phyloP scores from a whole-genome alignment of 37 sponge, comb jelly and placozoan species.

The Bolinopsis microptera region DNA sequence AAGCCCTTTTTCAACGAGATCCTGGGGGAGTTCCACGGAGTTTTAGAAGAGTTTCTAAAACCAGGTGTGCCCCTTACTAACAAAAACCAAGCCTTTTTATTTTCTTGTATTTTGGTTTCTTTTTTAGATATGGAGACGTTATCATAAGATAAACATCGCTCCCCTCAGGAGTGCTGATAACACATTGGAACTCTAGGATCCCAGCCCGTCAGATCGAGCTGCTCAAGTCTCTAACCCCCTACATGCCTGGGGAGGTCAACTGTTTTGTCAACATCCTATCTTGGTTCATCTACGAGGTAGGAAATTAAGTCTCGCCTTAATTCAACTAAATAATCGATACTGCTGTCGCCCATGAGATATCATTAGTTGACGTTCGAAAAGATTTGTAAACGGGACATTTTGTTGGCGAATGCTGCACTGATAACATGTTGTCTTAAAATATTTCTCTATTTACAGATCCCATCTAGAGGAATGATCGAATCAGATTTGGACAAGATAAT shows the following conservation, averaged over 20 bases:
- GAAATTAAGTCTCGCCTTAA: too few relatives aligned
- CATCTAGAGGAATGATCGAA: slow-evolving; percentile 34
- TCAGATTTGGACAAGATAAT: slow-evolving; percentile 28
- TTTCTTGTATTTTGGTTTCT: too few relatives aligned
- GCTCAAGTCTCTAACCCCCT: slow-evolving; percentile 48
- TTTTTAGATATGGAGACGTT: too few relatives aligned
- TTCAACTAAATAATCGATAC: too few relatives aligned
- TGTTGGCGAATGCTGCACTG: too few relatives aligned
- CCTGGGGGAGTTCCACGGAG: slow-evolving; percentile 49
- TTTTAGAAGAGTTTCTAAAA: slow-evolving; percentile 52
- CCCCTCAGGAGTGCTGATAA: slow-evolving; percentile 21
- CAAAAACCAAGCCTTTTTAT: not conserved
- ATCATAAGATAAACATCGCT: too few relatives aligned
- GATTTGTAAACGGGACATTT: too few relatives aligned
- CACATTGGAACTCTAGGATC: slow-evolving; percentile 54
- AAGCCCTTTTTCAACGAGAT: slow-evolving; percentile 55
- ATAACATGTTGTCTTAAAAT: too few relatives aligned
- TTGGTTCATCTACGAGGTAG: slow-evolving; percentile 53
- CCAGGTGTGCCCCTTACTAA: slow-evolving; percentile 8
- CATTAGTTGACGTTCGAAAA: too few relatives aligned
- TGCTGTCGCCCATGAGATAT: too few relatives aligned
- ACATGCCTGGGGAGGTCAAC: slow-evolving; percentile 65
- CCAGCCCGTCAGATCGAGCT: slow-evolving; percentile 11
- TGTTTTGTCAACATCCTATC: slow-evolving; percentile 59
- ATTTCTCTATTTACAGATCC: slow-evolving; percentile 10